Conservation (phyloP, 2,113 vertebrate species). For the Nycticryphes semicollaris region DNA sequence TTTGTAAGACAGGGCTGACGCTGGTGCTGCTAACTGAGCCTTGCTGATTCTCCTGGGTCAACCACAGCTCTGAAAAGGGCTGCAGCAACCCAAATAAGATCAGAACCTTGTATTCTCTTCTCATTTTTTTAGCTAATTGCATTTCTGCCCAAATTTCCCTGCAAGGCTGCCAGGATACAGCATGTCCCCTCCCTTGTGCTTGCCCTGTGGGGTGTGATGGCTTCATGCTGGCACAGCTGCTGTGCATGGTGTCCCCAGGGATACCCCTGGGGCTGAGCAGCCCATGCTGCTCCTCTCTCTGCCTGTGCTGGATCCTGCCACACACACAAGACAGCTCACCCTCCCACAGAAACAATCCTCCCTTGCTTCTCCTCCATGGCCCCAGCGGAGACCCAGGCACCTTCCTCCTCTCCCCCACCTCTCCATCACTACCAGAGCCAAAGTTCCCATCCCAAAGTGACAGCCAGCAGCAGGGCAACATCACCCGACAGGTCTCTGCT, state of each 20-base stretch:
- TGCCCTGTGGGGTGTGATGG: fast-evolving
- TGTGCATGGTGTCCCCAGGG: background rate
- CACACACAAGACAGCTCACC: background rate
- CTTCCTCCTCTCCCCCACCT: background rate
- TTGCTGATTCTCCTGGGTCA: background rate
- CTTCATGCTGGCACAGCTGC: background rate
- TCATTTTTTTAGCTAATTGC: background rate
- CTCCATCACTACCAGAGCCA: background rate
- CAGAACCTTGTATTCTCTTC: background rate
- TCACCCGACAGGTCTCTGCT: fast-evolving
- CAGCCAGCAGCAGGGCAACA: background rate
- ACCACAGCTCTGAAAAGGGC: background rate
- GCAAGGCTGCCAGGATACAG: background rate
- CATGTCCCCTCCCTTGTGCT: background rate
- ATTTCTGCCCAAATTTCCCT: background rate
- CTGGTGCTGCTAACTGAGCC: background rate
- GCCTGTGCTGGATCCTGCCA: background rate
- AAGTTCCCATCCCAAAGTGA: background rate
- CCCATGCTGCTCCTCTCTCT: background rate
- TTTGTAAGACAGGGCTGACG: background rate
- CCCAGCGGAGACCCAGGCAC: background rate
- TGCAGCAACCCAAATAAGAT: background rate
- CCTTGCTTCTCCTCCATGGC: background rate
- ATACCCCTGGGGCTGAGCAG: background rate
- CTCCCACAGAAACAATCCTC: background rate